phyloP scores from a whole-genome alignment of 2,797 vertebrate species.

The Spinus olivaceus region DNA sequence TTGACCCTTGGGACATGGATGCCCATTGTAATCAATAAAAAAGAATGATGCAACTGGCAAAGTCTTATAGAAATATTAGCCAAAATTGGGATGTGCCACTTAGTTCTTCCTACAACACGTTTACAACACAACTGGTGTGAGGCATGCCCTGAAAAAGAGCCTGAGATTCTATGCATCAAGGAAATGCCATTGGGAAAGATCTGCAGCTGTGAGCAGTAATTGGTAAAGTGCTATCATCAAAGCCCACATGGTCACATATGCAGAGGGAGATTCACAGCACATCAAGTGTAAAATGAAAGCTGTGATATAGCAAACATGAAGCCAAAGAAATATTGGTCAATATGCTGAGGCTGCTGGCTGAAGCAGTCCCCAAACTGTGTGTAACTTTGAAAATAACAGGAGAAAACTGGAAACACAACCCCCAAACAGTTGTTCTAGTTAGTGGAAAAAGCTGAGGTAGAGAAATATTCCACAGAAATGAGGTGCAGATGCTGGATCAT shows the following conservation, averaged over 20 bases:
- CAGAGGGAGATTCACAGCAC: conserved; percentile 30
- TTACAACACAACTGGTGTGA: neutral
- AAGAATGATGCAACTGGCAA: neutral
- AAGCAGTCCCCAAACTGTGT: neutral
- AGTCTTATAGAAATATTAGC: neutral
- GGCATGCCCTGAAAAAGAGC: conserved; percentile 7
- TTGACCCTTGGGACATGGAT: neutral
- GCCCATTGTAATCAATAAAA: neutral
- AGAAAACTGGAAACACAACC: neutral
- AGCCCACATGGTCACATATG: conserved; percentile 48
- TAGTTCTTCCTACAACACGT: neutral
- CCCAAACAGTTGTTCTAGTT: neutral
- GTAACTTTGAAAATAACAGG: neutral
- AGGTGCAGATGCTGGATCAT: conserved; percentile 47
- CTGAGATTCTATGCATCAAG: neutral
- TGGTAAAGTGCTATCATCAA: conserved; percentile 60
- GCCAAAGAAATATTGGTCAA: conserved; percentile 32
- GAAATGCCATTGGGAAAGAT: conserved; percentile 47
- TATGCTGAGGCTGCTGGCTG: neutral
- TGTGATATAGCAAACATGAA: conserved; percentile 3
- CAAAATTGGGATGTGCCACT: neutral
- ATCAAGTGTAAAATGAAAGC: conserved; percentile 57
- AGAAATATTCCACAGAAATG: conserved; percentile 6
- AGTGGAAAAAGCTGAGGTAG: neutral
- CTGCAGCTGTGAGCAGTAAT: conserved; percentile 66